A percentile compares a stretch with the other conserved stretches of the same genome.
These are phyloP conservation scores for Phataginus tricuspis DNA, from an alignment of 2,797 vertebrate genomes.

Conservation along the genomic window DNA sequence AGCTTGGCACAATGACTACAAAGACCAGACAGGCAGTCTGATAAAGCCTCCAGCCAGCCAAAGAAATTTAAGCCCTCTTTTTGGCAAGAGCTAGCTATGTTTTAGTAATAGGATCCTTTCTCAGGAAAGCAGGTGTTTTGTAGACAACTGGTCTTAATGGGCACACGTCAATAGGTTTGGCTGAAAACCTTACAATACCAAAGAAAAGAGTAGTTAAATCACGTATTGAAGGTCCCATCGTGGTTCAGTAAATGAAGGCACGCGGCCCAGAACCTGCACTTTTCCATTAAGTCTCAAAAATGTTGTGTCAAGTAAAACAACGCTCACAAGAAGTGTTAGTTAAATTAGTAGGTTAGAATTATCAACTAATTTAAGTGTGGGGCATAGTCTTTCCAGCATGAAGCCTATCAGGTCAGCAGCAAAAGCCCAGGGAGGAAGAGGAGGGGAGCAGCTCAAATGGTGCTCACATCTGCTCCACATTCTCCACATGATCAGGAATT, in stretches of 20 bases:
- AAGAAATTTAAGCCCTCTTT: slow-evolving; percentile 1
- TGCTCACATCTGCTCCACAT: rapidly evolving
- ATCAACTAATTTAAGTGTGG: background rate
- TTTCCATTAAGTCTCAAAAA: background rate
- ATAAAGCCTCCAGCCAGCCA: background rate
- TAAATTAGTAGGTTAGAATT: slow-evolving; percentile 6
- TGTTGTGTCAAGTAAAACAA: background rate
- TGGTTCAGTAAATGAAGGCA: background rate
- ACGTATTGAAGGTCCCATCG: background rate
- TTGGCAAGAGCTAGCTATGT: background rate
- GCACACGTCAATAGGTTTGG: background rate
- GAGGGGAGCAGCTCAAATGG: background rate
- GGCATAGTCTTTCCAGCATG: background rate
- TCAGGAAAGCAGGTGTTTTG: slow-evolving; percentile 56
- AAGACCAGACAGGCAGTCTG: background rate
- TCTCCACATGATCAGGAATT: background rate
- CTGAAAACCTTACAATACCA: background rate
- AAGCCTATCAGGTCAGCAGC: background rate
- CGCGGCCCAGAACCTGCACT: background rate
- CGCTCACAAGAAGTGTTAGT: slow-evolving; percentile 3
- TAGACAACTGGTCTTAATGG: background rate
- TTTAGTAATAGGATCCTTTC: slow-evolving; percentile 35
- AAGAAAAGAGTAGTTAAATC: background rate
- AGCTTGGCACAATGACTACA: background rate
- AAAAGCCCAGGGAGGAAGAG: background rate